A percentile compares a stretch with the other conserved stretches of the same genome.
Evolutionary conservation across 2,113 vertebrate genomes (phyloP).

Genomic region (Aegithalos caudatus): DNA sequence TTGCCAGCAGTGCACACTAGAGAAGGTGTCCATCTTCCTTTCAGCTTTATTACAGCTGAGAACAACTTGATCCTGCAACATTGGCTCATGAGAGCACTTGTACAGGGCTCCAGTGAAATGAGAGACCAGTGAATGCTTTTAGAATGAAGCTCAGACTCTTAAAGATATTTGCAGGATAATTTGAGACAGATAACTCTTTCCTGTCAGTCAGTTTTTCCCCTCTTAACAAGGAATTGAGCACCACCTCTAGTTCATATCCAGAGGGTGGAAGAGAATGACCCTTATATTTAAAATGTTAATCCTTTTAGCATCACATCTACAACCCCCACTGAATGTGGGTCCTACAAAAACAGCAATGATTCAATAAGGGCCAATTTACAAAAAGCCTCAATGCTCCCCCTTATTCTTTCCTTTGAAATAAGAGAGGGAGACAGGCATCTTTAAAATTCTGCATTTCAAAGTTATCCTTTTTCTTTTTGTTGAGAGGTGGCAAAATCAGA

Average conservation of each 20-base stretch:
- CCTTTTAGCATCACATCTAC: not conserved
- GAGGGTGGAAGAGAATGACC: not conserved
- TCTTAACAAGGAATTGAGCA: not conserved
- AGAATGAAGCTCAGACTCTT: not conserved
- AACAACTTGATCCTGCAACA: not conserved
- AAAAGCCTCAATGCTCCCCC: not conserved
- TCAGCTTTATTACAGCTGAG: not conserved
- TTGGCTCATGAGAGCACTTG: fast-evolving
- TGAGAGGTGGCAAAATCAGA: not conserved
- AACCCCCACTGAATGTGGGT: not conserved
- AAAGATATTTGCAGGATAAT: not conserved
- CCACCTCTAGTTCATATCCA: not conserved
- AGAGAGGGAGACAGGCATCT: not conserved
- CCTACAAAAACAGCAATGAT: not conserved
- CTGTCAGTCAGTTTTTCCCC: not conserved
- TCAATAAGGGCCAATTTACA: not conserved
- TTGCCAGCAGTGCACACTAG: not conserved
- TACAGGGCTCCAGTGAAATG: not conserved
- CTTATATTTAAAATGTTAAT: not conserved
- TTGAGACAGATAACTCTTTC: not conserved
- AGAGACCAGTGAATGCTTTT: fast-evolving
- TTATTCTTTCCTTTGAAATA: not conserved
- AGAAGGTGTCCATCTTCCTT: not conserved
- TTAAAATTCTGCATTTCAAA: slow-evolving; percentile 25
- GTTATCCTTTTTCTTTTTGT: not conserved